Conservation (phyloP, 2,797 vertebrate species). For the Acanthurus leucopareius region DNA sequence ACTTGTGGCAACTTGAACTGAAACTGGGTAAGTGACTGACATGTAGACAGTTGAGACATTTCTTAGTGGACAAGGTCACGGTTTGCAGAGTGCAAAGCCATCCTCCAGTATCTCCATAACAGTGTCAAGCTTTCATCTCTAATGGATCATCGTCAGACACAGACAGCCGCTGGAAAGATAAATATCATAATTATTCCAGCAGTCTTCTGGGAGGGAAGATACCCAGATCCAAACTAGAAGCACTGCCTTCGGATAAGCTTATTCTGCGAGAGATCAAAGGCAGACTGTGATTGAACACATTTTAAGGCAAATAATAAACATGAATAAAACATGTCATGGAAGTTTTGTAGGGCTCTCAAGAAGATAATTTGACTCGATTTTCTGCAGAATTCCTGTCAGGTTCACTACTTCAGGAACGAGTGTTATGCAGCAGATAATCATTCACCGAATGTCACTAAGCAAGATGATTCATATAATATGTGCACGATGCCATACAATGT, state of each 20-base stretch:
- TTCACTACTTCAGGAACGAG: conserved; percentile 26
- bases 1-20: conserved; percentile 14
- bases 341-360: conserved; percentile 63
- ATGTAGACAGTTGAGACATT: conserved; percentile 28
- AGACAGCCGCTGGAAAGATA: conserved; percentile 76
- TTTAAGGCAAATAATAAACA: conserved; percentile 80
- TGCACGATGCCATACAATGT: conserved; percentile 17
- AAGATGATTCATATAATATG: conserved; percentile 48
- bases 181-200: conserved; percentile 80
- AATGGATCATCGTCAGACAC: conserved; percentile 72
- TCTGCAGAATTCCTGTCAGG: conserved; percentile 44
- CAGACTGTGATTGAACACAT: conserved; percentile 69
- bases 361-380: conserved; percentile 56
- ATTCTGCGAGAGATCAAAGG: conserved; percentile 78
- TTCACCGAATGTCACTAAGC: conserved; percentile 29
- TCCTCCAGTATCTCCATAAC: conserved; percentile 40
- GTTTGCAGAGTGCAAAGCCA: conserved; percentile 28
- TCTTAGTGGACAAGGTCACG: conserved; percentile 40
- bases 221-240: conserved; percentile 65
- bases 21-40: conserved; percentile 27
- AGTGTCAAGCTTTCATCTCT: conserved; percentile 72
- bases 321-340: conserved; percentile 81
- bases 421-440: conserved; percentile 48
- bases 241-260: conserved; percentile 73
- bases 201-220: conserved; percentile 70